phyloP scores from a whole-genome alignment of 2,888 invertebrate species.

The Drosophila borborema region DNA sequence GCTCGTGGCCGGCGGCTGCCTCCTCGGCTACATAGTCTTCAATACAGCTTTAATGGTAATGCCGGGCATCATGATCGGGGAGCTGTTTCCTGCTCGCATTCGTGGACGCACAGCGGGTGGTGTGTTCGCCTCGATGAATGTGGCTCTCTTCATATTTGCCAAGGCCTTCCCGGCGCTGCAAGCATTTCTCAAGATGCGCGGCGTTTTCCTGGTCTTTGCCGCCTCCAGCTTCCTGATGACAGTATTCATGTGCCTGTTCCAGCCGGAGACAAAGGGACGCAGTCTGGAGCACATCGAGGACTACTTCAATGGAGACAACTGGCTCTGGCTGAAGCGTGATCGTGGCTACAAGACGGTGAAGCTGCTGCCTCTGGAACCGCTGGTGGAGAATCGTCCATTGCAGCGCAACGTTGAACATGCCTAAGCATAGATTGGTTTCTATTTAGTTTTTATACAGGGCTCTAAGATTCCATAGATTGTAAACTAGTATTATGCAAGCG shows the following conservation, averaged over 20 bases:
- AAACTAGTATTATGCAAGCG: slow-evolving; percentile 44
- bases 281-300: slow-evolving; percentile 91
- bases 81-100: slow-evolving; percentile 90
- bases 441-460: slow-evolving; percentile 47
- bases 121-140: slow-evolving; percentile 90
- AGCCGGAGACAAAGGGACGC: slow-evolving; percentile 91
- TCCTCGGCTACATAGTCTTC: slow-evolving; percentile 90
- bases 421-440: slow-evolving; percentile 4
- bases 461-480: slow-evolving; percentile 37
- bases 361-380: slow-evolving; percentile 47
- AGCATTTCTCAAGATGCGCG: slow-evolving; percentile 87
- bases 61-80: slow-evolving; percentile 91
- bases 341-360: slow-evolving; percentile 76
- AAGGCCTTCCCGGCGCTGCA: slow-evolving; percentile 90
- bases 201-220: slow-evolving; percentile 90
- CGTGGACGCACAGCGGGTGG: slow-evolving; percentile 91
- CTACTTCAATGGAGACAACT: slow-evolving; percentile 89
- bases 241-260: slow-evolving; percentile 88
- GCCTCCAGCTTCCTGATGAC: slow-evolving; percentile 88
- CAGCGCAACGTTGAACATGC: slow-evolving; percentile 34
- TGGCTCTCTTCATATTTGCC: slow-evolving; percentile 89
- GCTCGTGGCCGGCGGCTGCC: slow-evolving; percentile 82
- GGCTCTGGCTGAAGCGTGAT: slow-evolving; percentile 86
- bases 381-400: slow-evolving; percentile 23
- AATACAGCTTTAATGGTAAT: slow-evolving; percentile 92